Base-by-base conservation (phyloP, 2,888 invertebrate species). In the Drosophila multiciliata region DNA sequence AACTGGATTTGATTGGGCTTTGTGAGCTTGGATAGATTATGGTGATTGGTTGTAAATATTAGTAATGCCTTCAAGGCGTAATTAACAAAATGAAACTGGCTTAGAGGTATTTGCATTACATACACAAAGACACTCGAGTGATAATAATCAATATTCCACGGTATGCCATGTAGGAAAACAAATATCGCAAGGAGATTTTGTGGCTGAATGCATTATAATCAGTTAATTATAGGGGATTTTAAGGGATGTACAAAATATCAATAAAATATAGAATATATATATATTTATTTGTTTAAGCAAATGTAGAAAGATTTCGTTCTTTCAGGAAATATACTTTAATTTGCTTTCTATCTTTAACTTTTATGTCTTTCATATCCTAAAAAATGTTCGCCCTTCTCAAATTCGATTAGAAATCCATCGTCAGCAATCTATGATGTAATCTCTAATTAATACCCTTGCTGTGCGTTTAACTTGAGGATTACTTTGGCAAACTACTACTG, bases 1-100 rank as follows among this genome's bases (percentile, higher is more conserved):
- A 74, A 79, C 86, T 85, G 74, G 76, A 87, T 87, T 73, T 81
- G 62, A 83, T 73, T 75, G 75, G 49, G 63, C 58, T 74, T 75
- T 63, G 65, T 73, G 59, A 52, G 66, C 73, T 75, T 71, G 35
- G 66, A 48, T 52, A 78, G 85, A 73, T 89, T 82, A 83, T 57
- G 66, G 45, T 66, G 80, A 88, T 82, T 78, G 79, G 55, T 78
- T 60, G 65, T 48, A 55, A 62, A 64, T 75, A 66, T 45, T 53
- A 69, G 40, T 48, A 55, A 29, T 7, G 38, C 17, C 58, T 15
- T 4, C 1, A 15, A 45, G 26, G 35, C 26, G 35, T 58, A 68
- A 67, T 55, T 49, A 68, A 32, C 15, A 40, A 32, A 70, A 12
- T n/a, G 57, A 8, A 26, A 17, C 26, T 23, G 45, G 45, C n/a